These are phyloP conservation scores for Neoaliturus tenellus DNA, from an alignment of 2,888 invertebrate genomes.

Conservation along the genomic window DNA sequence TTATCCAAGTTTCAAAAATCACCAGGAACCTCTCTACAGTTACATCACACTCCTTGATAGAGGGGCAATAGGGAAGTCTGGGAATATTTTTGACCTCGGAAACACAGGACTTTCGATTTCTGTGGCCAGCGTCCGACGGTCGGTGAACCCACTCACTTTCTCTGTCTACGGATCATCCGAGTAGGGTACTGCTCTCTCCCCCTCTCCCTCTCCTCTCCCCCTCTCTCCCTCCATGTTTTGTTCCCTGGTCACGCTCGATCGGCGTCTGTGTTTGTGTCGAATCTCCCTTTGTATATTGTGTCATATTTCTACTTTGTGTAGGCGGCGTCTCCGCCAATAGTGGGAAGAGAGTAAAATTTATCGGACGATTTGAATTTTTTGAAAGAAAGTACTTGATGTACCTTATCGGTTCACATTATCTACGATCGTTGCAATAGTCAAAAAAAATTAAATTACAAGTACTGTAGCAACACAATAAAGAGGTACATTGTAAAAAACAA, in stretches of 20 bases:
- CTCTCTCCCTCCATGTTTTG: neutral
- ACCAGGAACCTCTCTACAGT: neutral
- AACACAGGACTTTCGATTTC: neutral
- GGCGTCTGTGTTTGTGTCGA: neutral
- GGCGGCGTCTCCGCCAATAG: neutral
- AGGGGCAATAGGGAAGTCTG: neutral
- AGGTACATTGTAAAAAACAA: no score
- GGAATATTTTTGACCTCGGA: neutral
- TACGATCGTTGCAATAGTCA: no score
- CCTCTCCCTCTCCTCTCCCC: neutral
- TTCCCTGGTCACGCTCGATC: neutral
- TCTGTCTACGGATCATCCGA: constrained; percentile 2
- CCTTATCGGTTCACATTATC: no score
- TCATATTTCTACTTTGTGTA: constrained; percentile 16
- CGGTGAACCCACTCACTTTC: constrained; percentile 29
- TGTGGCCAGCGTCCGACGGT: neutral
- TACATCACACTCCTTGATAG: neutral
- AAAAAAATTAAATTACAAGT: no score
- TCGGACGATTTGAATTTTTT: neutral
- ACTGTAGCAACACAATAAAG: no score
- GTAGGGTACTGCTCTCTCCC: neutral
- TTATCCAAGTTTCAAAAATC: no score
- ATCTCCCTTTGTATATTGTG: constrained; percentile 31
- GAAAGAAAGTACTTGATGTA: no score
- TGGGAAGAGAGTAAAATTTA: constrained; percentile 8